phyloP scores from a whole-genome alignment of 1,140 invertebrate genomes.

The Cardiocondyla obscurior region DNA sequence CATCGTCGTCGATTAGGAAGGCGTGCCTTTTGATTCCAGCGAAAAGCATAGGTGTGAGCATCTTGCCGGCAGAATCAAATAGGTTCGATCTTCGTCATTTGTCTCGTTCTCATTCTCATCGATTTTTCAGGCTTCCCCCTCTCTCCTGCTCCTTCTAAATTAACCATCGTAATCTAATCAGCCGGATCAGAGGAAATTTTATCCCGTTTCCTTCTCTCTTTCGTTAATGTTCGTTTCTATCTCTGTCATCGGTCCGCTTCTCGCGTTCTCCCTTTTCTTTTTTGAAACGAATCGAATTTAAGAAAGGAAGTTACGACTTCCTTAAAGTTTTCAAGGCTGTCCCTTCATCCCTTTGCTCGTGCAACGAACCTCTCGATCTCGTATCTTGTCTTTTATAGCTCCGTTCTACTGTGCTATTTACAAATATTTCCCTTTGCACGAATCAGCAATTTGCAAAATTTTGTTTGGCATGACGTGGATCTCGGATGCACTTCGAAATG shows the following conservation, averaged over 20 bases:
- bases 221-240: conserved; percentile 46
- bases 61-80: conserved; percentile 41
- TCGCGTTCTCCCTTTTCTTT: background rate
- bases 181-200: conserved; percentile 64
- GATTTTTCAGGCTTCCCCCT: conserved; percentile 38
- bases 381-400: conserved; percentile 2
- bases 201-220: background rate
- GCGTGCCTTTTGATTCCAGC: conserved; percentile 27
- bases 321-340: conserved; percentile 49
- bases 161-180: conserved; percentile 74
- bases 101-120: background rate
- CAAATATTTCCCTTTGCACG: conserved; percentile 41
- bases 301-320: conserved; percentile 28
- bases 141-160: conserved; percentile 60
- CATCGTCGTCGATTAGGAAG: conserved; percentile 49
- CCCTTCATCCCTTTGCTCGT: conserved; percentile 16
- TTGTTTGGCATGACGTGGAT: conserved; percentile 12
- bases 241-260: background rate
- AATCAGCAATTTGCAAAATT: conserved; percentile 47
- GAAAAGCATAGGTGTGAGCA: conserved; percentile 46
- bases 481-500: conserved; percentile 19
- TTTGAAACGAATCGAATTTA: background rate
- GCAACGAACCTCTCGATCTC: conserved; percentile 10
- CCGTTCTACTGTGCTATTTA: conserved; percentile 11
- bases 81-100: conserved; percentile 43